Percentiles rank a stretch among this genome's conserved stretches.
Evolutionary conservation across 2,888 invertebrate genomes (phyloP).

Genomic region (Euplexia lucipara): DNA sequence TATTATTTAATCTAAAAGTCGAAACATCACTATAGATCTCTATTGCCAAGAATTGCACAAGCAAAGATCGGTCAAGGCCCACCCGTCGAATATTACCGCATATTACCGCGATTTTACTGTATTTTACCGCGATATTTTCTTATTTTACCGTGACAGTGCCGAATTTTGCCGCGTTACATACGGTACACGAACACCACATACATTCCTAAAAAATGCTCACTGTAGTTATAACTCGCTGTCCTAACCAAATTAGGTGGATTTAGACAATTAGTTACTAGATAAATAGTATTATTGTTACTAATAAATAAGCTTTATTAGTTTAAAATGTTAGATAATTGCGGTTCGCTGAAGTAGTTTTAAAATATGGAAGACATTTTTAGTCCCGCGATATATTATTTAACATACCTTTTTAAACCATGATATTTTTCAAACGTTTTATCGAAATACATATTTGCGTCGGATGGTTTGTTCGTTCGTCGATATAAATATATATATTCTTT

Average conservation of each 20-base stretch:
- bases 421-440: constrained; percentile 38
- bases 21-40: too few species aligned
- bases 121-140: constrained; percentile 1
- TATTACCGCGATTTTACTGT: not conserved
- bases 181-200: constrained; percentile 40
- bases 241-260: constrained; percentile 45
- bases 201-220: constrained; percentile 71
- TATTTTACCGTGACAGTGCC: constrained; percentile 9
- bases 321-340: constrained; percentile 55
- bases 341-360: constrained; percentile 45
- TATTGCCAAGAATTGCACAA: not conserved
- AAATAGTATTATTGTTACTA: constrained; percentile 68
- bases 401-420: constrained; percentile 12
- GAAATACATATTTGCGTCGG: constrained; percentile 20
- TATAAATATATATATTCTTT: too few species aligned
- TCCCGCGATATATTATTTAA: constrained; percentile 4
- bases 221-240: constrained; percentile 59
- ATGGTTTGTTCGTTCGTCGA: constrained; percentile 15
- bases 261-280: constrained; percentile 46
- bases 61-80: too few species aligned
- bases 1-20: too few species aligned
- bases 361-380: constrained; percentile 8
- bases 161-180: constrained; percentile 30
- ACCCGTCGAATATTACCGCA: too few species aligned
- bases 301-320: constrained; percentile 72